These are phyloP conservation scores for Incurvaria masculella DNA, from an alignment of 2,888 invertebrate species.

Conservation along the genomic window DNA sequence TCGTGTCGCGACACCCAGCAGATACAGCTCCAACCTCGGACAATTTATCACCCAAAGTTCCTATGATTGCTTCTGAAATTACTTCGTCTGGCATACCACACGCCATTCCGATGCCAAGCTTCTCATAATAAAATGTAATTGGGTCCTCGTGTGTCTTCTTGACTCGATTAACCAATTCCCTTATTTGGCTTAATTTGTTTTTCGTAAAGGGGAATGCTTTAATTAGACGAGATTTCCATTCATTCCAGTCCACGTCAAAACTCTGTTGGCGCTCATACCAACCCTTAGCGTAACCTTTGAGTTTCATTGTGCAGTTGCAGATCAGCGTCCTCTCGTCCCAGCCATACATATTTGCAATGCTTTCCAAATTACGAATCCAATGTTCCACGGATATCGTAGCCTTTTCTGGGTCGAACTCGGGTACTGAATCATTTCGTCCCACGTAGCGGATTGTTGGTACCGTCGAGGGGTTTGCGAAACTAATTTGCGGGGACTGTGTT, in stretches of 20 bases:
- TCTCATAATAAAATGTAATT: constrained; percentile 12
- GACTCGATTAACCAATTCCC: constrained; percentile 10
- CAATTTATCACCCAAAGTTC: constrained; percentile 4
- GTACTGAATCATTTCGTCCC: not conserved
- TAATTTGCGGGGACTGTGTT: too few species aligned
- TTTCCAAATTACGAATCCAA: constrained; percentile 16
- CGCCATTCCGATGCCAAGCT: constrained; percentile 13
- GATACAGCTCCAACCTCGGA: constrained; percentile 8
- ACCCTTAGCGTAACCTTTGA: constrained; percentile 14
- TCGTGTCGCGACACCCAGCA: constrained; percentile 5
- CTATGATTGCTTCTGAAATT: constrained; percentile 7
- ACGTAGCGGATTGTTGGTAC: too few species aligned
- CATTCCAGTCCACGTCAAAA: constrained; percentile 12
- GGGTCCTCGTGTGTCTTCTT: constrained; percentile 9
- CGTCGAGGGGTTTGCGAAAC: too few species aligned
- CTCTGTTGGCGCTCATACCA: constrained; percentile 15
- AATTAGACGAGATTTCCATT: constrained; percentile 11
- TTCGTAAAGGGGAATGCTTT: constrained; percentile 12
- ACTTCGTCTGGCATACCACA: constrained; percentile 9
- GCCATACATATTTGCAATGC: constrained; percentile 13
- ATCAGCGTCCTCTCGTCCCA: constrained; percentile 17
- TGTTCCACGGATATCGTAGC: constrained; percentile 12
- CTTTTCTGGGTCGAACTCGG: constrained; percentile 8
- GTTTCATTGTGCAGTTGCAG: constrained; percentile 15
- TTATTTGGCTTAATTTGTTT: constrained; percentile 10